A percentile compares a stretch with the other conserved stretches of the same genome.
phyloP scores from a whole-genome alignment of 2,113 vertebrate species.

The Camelus bactrianus region DNA sequence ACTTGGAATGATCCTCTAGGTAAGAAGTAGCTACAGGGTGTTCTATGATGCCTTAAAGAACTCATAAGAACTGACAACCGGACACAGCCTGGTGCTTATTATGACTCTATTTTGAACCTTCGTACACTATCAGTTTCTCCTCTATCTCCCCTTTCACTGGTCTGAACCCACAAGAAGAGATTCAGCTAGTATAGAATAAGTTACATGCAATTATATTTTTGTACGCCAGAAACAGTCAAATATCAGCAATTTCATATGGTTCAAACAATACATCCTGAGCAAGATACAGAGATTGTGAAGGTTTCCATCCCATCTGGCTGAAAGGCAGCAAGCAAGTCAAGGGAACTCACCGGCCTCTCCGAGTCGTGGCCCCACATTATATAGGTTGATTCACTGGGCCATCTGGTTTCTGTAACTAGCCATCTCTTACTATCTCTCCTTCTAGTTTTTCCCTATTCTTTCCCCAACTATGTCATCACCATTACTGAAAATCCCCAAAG shows the following conservation, averaged over 20 bases:
- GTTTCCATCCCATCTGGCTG: not conserved
- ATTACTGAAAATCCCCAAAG: not conserved
- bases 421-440: not conserved
- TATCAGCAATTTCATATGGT: not conserved
- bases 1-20: fast-evolving
- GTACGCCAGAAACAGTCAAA: not conserved
- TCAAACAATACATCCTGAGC: not conserved
- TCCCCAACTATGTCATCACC: not conserved
- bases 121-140: not conserved
- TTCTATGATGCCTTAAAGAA: not conserved
- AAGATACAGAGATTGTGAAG: not conserved
- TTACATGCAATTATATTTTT: not conserved
- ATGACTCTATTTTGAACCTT: not conserved
- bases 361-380: not conserved
- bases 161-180: not conserved
- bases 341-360: not conserved
- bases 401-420: not conserved
- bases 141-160: fast-evolving
- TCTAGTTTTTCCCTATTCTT: not conserved
- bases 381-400: not conserved
- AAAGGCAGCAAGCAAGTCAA: not conserved
- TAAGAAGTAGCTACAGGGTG: fast-evolving
- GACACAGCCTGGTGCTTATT: fast-evolving
- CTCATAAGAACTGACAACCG: not conserved
- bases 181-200: not conserved